Evolutionary conservation across 2,797 vertebrate genomes (phyloP).

Genomic region (Peromyscus nudipes): DNA sequence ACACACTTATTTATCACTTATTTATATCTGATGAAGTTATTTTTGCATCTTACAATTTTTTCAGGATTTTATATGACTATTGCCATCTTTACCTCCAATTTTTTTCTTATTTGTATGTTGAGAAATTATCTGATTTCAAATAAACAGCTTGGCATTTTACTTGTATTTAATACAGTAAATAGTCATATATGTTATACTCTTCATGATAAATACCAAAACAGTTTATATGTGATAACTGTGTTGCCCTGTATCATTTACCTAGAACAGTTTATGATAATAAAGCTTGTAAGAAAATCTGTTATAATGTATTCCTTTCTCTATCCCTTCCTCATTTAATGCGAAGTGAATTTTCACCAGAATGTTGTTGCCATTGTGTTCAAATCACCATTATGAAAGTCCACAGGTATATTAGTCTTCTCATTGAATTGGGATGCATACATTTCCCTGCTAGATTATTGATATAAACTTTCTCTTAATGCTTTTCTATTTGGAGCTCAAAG

Average conservation of each 20-base stretch:
- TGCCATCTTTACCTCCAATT: neutral
- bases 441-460: constrained; percentile 36
- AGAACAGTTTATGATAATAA: constrained; percentile 37
- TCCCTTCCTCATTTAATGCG: constrained; percentile 26
- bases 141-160: constrained; percentile 19
- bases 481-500: constrained; percentile 62
- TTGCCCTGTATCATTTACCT: neutral
- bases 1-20: neutral
- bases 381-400: neutral
- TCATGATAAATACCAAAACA: neutral
- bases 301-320: constrained; percentile 15
- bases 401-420: constrained; percentile 29
- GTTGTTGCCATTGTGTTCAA: neutral
- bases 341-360: constrained; percentile 33
- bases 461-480: constrained; percentile 67
- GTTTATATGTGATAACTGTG: neutral
- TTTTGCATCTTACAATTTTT: neutral
- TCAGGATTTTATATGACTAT: neutral
- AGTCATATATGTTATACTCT: neutral
- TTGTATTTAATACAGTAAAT: constrained; percentile 30
- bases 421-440: neutral
- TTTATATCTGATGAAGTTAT: neutral
- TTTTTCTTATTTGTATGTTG: neutral
- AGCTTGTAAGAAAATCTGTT: neutral
- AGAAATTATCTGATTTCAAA: constrained; percentile 38